These are phyloP conservation scores for Lacerta agilis DNA, from an alignment of 2,797 vertebrate genomes.

Conservation along the genomic window DNA sequence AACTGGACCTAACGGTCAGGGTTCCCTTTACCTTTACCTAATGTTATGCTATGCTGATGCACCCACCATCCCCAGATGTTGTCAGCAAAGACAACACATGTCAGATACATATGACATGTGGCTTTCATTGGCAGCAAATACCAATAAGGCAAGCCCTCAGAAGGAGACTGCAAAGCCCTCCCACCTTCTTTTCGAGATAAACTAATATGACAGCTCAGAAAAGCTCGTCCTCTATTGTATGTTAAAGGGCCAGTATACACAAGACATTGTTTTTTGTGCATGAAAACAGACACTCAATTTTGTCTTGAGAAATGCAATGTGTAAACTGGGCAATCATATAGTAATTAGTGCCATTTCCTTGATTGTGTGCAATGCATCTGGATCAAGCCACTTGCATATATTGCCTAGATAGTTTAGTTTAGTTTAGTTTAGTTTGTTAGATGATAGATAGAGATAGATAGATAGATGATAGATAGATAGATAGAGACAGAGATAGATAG, in stretches of 20 bases:
- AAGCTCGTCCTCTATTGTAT: neutral
- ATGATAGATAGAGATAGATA: no score
- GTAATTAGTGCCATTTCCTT: neutral
- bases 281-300: neutral
- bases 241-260: neutral
- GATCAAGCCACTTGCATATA: no score
- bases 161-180: constrained; percentile 1
- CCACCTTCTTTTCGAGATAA: neutral
- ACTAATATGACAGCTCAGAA: neutral
- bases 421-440: no score
- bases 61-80: constrained; percentile 4
- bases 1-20: no score
- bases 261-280: neutral
- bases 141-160: neutral
- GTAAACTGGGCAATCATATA: neutral
- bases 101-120: neutral
- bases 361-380: neutral
- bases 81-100: constrained; percentile 7
- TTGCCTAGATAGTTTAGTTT: no score
- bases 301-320: constrained; percentile 8
- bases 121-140: neutral
- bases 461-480: no score
- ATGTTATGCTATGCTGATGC: neutral
- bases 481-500: no score
- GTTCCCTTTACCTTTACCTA: neutral